Evolutionary conservation across 2,888 invertebrate species (phyloP), one percentile per base, ranked within the genome.

Genomic region (Limnephilus auricula): DNA sequence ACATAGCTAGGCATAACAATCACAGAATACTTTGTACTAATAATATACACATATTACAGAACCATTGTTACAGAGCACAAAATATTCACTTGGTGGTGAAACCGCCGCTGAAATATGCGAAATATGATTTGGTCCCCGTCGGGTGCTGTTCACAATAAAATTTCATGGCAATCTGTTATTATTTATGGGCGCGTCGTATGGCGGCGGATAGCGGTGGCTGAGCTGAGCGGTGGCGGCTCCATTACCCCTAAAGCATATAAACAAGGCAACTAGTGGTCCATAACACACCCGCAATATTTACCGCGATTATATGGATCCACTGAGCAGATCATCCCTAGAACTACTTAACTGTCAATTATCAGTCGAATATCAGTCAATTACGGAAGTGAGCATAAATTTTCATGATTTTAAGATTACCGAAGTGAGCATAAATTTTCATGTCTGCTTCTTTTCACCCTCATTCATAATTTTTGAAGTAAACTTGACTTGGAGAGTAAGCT

Each of bases 91-190:
- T n/a, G 25, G 65, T n/a, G 9, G 65, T 25, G 65, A 65, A 65
- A 65, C 31, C 5, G 32, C 32, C 18, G 15, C 4, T 80, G 80
- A 90, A 34, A 65, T 37, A 85, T 37, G 90, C 85, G 79, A 90
- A 90, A 90, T 85, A 85, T 90, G 40, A 79, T 90, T 90, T 90
- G 85, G 90, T 79, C 32, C 85, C 37, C 32, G 18, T 79, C 78
- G 50, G 45, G 82, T 32, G 32, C 40, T 83, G 18, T 89, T 83
- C 83, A 83, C 79, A 90, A 90, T 90, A 90, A 90, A 90, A 85
- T 65, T 90, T 90, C 34, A 90, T 85, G 25, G 79, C 90, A 40
- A 40, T 50, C 90, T 34, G 65, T 31, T 32, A 65, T 84, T 79
- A 90, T 90, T 85, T 90, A 90, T 90, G 30, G 32, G 37, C 50